A percentile compares a stretch with the other conserved stretches of the same genome.
Evolutionary conservation across 2,113 vertebrate genomes (phyloP).

Genomic region (Paradoxurus hermaphroditus): DNA sequence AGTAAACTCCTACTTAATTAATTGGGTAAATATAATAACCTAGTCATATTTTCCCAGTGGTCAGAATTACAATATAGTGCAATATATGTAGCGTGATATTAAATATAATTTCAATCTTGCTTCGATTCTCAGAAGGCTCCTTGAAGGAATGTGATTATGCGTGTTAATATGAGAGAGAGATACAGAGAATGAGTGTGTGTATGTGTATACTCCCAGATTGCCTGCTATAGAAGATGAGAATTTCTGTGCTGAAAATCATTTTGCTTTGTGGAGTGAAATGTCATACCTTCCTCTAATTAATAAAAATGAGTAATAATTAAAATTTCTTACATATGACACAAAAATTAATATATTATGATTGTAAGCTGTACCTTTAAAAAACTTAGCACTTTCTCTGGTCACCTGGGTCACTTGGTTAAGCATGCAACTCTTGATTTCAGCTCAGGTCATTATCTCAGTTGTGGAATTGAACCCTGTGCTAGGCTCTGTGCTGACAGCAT

Average conservation of each 20-base stretch:
- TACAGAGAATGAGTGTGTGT: neutral
- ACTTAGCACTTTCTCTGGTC: neutral
- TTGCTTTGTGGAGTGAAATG: constrained; percentile 34
- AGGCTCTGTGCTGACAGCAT: too few relatives aligned
- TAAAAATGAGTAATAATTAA: constrained; percentile 33
- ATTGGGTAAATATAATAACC: neutral
- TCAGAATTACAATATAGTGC: constrained; percentile 27
- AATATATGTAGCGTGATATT: neutral
- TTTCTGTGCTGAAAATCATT: neutral
- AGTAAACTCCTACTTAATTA: neutral
- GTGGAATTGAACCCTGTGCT: too few relatives aligned
- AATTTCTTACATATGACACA: constrained; percentile 6
- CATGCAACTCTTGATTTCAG: too few relatives aligned
- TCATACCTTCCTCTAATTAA: neutral
- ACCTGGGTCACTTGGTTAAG: too few relatives aligned
- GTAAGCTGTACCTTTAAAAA: constrained; percentile 2
- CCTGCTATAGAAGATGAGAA: constrained; percentile 5
- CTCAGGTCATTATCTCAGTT: too few relatives aligned
- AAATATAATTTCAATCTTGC: neutral
- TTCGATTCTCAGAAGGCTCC: constrained; percentile 3
- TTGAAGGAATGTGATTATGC: neutral
- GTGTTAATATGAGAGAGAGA: neutral
- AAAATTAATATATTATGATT: constrained; percentile 8
- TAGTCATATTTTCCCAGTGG: neutral
- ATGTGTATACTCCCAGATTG: neutral